Conservation (phyloP, 2,113 vertebrate species). For the Oncorhynchus keta region DNA sequence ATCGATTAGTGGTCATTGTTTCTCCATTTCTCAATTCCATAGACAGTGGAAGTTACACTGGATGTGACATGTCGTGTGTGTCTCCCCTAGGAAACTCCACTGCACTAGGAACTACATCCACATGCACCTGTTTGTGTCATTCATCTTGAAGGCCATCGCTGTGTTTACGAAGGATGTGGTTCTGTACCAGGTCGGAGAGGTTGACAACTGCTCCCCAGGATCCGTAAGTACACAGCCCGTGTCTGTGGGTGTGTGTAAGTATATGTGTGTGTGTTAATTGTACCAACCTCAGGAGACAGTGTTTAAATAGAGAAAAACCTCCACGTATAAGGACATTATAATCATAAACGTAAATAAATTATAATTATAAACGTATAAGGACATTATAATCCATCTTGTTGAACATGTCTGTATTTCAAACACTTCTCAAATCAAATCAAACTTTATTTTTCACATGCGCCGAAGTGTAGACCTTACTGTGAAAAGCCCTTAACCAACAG, state of each 20-base stretch:
- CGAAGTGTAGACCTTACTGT: no score
- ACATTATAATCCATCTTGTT: neutral
- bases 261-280: neutral
- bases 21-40: no score
- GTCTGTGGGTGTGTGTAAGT: neutral
- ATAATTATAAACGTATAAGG: no score
- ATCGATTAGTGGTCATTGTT: no score
- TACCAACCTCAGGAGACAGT: no score
- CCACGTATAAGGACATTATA: no score
- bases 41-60: neutral
- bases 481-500: no score
- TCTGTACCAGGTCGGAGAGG: slow-evolving; percentile 81
- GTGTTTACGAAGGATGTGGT: slow-evolving; percentile 91
- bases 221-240: slow-evolving; percentile 77
- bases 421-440: neutral
- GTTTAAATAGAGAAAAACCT: neutral
- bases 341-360: no score
- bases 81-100: slow-evolving; percentile 84
- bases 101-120: slow-evolving; percentile 96
- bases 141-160: slow-evolving; percentile 88
- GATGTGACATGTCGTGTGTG: neutral
- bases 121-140: slow-evolving; percentile 91
- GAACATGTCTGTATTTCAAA: neutral
- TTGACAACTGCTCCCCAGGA: slow-evolving; percentile 79
- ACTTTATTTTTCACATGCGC: no score